These are phyloP conservation scores for Neodiprion pinetum DNA, from an alignment of 1,140 invertebrate genomes.

Conservation along the genomic window DNA sequence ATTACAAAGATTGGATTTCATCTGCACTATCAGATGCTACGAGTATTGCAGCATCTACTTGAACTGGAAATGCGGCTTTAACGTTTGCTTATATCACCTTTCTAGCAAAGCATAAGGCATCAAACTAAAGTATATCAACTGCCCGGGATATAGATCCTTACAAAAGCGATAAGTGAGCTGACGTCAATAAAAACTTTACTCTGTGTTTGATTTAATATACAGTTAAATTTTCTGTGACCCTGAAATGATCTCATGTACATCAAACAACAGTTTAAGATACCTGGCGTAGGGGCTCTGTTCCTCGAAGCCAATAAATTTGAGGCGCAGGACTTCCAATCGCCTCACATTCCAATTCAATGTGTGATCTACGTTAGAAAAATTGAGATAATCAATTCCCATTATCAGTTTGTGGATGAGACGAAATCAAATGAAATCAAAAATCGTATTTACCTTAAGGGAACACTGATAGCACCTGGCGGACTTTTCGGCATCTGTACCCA, in stretches of 20 bases:
- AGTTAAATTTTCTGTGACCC: no score
- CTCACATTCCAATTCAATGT: slow-evolving; percentile 71
- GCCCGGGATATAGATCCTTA: no score
- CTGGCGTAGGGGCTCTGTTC: slow-evolving; percentile 66
- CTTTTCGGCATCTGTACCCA: slow-evolving; percentile 9
- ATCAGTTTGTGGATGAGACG: neutral
- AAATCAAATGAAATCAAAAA: neutral
- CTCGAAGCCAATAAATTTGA: slow-evolving; percentile 73
- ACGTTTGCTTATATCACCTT: no score
- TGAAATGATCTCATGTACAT: neutral
- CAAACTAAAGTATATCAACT: no score
- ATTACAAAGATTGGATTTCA: no score
- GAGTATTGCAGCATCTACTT: no score
- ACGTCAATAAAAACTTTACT: no score
- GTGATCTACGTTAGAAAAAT: slow-evolving; percentile 35
- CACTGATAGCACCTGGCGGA: neutral
- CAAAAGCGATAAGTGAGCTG: no score
- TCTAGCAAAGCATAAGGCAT: no score
- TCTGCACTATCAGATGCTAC: no score
- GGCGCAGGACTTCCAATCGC: slow-evolving; percentile 73
- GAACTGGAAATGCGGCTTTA: no score
- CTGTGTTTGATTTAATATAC: no score
- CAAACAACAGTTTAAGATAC: slow-evolving; percentile 50
- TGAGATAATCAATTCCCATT: neutral
- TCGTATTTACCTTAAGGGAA: neutral